Conservation (phyloP, 2,888 invertebrate species). For the Nemotelus nigrinus region DNA sequence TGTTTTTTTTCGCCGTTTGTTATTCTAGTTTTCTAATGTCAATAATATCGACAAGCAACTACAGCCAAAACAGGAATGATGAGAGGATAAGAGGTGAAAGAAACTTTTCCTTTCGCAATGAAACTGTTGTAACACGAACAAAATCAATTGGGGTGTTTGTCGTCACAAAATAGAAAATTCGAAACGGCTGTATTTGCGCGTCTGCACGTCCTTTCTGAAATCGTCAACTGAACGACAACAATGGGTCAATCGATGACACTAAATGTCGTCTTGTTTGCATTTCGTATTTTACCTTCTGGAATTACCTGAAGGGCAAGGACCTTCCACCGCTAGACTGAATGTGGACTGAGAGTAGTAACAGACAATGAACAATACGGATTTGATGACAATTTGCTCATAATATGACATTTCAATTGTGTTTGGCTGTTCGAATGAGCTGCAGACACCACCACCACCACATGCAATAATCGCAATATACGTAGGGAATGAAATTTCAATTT, state of each 20-base stretch:
- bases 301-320: conserved; percentile 45
- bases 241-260: conserved; percentile 42
- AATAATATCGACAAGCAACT: conserved; percentile 23
- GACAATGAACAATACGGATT: conserved; percentile 37
- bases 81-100: not conserved
- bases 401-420: conserved; percentile 50
- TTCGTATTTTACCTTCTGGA: conserved; percentile 42
- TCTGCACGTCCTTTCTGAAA: conserved; percentile 6
- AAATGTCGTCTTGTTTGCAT: conserved; percentile 38
- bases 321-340: conserved; percentile 13
- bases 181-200: conserved; percentile 39
- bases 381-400: conserved; percentile 48
- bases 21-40: conserved; percentile 36
- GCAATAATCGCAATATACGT: not conserved
- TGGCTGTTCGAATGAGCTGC: not conserved
- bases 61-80: not conserved
- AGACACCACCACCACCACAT: conserved; percentile 10
- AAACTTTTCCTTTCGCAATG: not conserved
- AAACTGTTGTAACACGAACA: conserved; percentile 4
- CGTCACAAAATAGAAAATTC: conserved; percentile 29
- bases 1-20: conserved; percentile 9
- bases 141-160: conserved; percentile 33
- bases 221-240: conserved; percentile 32
- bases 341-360: not conserved
- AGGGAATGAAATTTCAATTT: conserved; percentile 21